Evolutionary conservation across 2,888 invertebrate genomes (phyloP).

Genomic region (Leistus spinibarbis): DNA sequence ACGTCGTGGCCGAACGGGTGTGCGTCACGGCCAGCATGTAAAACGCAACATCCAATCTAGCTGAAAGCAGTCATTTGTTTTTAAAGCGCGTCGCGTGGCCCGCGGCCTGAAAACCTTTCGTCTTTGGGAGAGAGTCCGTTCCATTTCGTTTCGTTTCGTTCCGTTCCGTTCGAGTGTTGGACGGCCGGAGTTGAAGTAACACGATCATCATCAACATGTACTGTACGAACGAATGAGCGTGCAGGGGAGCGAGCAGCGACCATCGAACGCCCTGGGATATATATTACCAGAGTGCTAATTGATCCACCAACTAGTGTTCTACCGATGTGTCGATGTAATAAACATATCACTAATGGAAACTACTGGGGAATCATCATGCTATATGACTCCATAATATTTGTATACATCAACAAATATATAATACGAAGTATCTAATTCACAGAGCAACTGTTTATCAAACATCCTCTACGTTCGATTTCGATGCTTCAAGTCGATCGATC

Average conservation of each 20-base stretch:
- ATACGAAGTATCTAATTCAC: too few relatives aligned
- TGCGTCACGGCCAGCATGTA: conserved; percentile 43
- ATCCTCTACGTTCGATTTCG: too few relatives aligned
- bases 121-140: background rate
- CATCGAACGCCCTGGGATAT: background rate
- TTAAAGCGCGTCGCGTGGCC: conserved; percentile 42
- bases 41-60: conserved; percentile 53
- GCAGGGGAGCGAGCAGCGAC: background rate
- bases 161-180: background rate
- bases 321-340: background rate
- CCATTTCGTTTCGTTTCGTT: too few relatives aligned
- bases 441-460: too few relatives aligned
- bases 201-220: conserved; percentile 3
- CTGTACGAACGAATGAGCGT: conserved; percentile 1
- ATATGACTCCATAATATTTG: too few relatives aligned
- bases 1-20: background rate
- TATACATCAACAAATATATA: background rate
- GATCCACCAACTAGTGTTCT: background rate
- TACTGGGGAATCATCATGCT: background rate
- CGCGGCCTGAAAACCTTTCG: background rate
- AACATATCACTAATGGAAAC: conserved; percentile 9
- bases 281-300: conserved; percentile 22
- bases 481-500: too few relatives aligned
- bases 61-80: conserved; percentile 54
- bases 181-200: background rate